Evolutionary conservation across 1,140 invertebrate genomes (phyloP).

Genomic region (Drosophila cardini): DNA sequence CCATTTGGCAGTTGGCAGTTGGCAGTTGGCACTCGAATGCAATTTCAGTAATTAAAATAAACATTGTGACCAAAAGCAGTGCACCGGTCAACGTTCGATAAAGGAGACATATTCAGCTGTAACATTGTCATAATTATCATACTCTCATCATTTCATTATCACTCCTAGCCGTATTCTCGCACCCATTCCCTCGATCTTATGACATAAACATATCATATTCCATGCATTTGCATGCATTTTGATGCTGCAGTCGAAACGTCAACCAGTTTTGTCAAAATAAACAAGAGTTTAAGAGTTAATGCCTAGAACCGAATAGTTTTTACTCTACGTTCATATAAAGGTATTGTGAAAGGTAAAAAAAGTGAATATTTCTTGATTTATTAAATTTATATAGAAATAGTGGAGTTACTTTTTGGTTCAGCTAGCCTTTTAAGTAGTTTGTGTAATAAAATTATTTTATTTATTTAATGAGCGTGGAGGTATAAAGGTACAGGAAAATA

Average conservation of each 20-base stretch:
- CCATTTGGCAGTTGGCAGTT: slow-evolving; percentile 65
- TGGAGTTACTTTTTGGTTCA: no score
- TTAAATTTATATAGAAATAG: no score
- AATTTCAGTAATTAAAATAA: slow-evolving; percentile 84
- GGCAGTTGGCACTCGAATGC: slow-evolving; percentile 82
- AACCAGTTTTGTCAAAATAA: slow-evolving; percentile 68
- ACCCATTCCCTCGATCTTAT: not conserved
- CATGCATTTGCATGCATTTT: slow-evolving; percentile 44
- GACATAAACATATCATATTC: slow-evolving; percentile 37
- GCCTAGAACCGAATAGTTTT: not conserved
- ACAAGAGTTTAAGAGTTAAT: slow-evolving; percentile 28
- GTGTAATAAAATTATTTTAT: no score
- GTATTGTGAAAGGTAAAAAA: not conserved
- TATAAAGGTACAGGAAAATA: no score
- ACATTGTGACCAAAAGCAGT: slow-evolving; percentile 54
- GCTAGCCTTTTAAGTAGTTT: no score
- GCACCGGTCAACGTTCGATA: slow-evolving; percentile 43
- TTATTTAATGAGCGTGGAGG: no score
- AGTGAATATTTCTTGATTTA: not conserved
- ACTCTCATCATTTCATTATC: slow-evolving; percentile 67
- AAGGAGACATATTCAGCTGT: slow-evolving; percentile 36
- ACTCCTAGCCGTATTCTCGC: slow-evolving; percentile 3
- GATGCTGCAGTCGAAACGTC: slow-evolving; percentile 28
- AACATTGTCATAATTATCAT: slow-evolving; percentile 72
- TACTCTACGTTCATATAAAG: slow-evolving; percentile 3